Conservation (phyloP, 2,113 vertebrate genomes). For the Athene noctua region DNA sequence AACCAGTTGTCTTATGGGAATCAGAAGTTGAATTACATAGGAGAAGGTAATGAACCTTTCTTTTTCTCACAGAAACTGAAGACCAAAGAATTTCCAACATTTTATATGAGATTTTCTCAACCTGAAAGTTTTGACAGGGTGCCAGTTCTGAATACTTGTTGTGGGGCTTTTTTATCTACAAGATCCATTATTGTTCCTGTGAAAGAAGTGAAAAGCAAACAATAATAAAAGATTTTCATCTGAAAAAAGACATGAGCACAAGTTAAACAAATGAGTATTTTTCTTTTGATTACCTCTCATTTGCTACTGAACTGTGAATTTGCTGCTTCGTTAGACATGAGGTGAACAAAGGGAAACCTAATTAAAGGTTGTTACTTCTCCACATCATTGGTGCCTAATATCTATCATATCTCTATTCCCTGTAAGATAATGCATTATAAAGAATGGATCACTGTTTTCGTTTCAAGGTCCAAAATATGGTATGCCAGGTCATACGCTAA, state of each 20-base stretch:
- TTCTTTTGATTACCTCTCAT: conserved; percentile 14
- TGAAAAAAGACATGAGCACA: background rate
- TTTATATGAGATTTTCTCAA: background rate
- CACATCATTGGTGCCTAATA: background rate
- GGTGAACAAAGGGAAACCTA: conserved; percentile 2
- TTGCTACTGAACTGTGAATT: conserved; percentile 35
- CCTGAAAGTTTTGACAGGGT: background rate
- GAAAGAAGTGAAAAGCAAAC: conserved; percentile 19
- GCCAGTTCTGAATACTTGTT: background rate
- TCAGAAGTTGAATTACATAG: background rate
- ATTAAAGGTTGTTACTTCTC: conserved; percentile 21
- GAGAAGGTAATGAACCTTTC: background rate
- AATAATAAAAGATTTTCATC: background rate
- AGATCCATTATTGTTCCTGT: background rate
- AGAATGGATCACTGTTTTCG: conserved; percentile 12
- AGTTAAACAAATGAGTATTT: conserved; percentile 22
- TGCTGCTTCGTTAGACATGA: conserved; percentile 19
- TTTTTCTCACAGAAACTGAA: background rate
- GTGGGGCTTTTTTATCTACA: background rate
- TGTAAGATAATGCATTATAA: background rate
- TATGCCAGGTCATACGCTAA: conserved; percentile 48
- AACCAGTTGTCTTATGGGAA: background rate
- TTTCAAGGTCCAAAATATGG: conserved; percentile 35
- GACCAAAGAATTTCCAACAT: background rate
- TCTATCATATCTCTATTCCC: background rate